A percentile compares a stretch with the other conserved stretches of the same genome.
Conservation (phyloP, 2,113 vertebrate species). For the Trinectes maculatus region DNA sequence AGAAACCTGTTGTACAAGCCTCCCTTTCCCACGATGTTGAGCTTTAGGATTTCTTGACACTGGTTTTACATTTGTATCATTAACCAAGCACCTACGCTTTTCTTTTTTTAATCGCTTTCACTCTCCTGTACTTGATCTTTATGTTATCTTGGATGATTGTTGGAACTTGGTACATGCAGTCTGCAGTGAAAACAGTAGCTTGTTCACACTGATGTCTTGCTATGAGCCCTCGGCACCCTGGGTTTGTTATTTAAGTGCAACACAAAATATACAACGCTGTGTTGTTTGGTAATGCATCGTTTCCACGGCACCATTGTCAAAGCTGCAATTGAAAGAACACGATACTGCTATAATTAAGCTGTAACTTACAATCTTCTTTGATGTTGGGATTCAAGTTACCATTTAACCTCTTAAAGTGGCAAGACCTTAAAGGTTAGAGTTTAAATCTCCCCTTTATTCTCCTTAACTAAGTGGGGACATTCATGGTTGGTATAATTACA, state of each 20-base stretch:
- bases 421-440: slow-evolving; percentile 34
- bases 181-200: background rate
- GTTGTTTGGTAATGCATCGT: background rate
- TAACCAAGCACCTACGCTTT: background rate
- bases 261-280: background rate
- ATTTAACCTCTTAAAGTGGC: slow-evolving; percentile 34
- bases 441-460: slow-evolving; percentile 37
- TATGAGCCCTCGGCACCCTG: background rate
- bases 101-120: background rate
- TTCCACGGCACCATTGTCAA: background rate
- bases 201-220: background rate
- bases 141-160: background rate
- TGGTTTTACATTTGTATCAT: background rate
- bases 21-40: background rate
- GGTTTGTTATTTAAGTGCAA: background rate
- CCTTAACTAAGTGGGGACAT: slow-evolving; percentile 2
- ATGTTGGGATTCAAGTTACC: slow-evolving; percentile 23
- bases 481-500: slow-evolving; percentile 51
- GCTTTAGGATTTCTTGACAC: background rate
- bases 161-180: background rate
- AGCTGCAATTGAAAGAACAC: background rate
- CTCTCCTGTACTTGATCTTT: background rate
- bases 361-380: slow-evolving; percentile 35
- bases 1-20: slow-evolving; percentile 10
- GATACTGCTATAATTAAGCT: background rate